Evolutionary conservation across 2,888 invertebrate genomes (phyloP).

Genomic region (Microplitis manilae): DNA sequence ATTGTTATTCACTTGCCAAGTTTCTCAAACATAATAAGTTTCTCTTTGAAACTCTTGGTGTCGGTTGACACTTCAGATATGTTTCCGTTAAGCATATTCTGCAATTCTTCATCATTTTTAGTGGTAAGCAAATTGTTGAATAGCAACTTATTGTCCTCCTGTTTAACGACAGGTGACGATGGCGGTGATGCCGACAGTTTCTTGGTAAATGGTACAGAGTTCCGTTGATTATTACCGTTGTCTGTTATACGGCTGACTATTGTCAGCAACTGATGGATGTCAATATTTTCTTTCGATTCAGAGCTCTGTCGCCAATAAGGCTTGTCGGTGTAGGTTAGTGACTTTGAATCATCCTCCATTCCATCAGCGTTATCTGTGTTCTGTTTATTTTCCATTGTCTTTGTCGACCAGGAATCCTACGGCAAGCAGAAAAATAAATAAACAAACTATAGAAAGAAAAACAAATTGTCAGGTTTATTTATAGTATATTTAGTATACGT

Average conservation of each 20-base stretch:
- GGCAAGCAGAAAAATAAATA: conserved; percentile 27
- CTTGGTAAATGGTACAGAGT: conserved; percentile 62
- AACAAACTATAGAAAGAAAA: not conserved
- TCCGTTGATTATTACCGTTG: conserved; percentile 63
- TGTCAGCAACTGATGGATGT: conserved; percentile 65
- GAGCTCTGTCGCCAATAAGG: conserved; percentile 65
- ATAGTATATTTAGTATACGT: conserved; percentile 43
- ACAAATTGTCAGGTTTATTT: too few relatives aligned
- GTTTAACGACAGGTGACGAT: conserved; percentile 62
- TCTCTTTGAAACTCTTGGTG: conserved; percentile 69
- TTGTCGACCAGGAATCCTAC: conserved; percentile 62
- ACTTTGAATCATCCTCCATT: conserved; percentile 57
- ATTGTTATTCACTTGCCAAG: conserved; percentile 63
- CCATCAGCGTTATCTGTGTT: conserved; percentile 56
- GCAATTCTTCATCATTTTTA: conserved; percentile 68
- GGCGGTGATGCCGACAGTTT: conserved; percentile 63
- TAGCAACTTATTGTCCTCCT: conserved; percentile 66
- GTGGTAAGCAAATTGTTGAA: conserved; percentile 64
- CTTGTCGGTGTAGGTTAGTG: conserved; percentile 54
- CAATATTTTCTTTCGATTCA: conserved; percentile 66
- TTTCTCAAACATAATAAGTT: conserved; percentile 70
- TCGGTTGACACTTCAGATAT: conserved; percentile 70
- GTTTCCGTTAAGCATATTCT: conserved; percentile 70
- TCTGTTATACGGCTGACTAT: conserved; percentile 66
- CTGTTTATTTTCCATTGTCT: conserved; percentile 52